A percentile compares a stretch with the other conserved stretches of the same genome.
These are phyloP conservation scores for Thumatha senex DNA, from an alignment of 2,888 invertebrate species.

Conservation along the genomic window DNA sequence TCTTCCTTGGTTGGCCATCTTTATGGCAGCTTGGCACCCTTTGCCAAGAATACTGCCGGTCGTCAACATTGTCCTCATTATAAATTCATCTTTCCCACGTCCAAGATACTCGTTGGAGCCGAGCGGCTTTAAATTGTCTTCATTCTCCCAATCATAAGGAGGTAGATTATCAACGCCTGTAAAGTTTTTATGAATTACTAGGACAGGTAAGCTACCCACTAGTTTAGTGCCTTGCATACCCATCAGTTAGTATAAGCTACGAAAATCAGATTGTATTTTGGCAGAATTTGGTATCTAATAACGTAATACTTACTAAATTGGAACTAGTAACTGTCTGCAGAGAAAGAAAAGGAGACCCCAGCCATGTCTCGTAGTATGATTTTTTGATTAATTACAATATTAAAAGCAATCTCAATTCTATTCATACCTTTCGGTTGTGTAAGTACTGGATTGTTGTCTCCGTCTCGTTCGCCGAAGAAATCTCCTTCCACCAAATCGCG, in stretches of 20 bases:
- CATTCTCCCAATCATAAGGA: slow-evolving; percentile 68
- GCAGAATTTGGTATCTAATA: too few species aligned
- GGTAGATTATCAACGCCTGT: slow-evolving; percentile 47
- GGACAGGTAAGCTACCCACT: too few species aligned
- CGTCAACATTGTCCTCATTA: slow-evolving; percentile 65
- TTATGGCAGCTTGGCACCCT: slow-evolving; percentile 75
- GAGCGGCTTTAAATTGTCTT: slow-evolving; percentile 62
- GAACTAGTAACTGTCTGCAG: too few species aligned
- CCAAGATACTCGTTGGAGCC: slow-evolving; percentile 70
- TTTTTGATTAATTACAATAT: too few species aligned
- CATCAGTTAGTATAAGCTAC: too few species aligned
- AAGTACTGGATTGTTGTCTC: slow-evolving; percentile 60
- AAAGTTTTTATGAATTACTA: not conserved
- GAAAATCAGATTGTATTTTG: too few species aligned
- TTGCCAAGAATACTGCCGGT: slow-evolving; percentile 73
- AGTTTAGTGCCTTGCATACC: too few species aligned
- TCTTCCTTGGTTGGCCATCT: slow-evolving; percentile 53
- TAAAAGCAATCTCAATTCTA: too few species aligned
- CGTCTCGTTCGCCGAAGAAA: slow-evolving; percentile 61
- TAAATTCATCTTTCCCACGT: slow-evolving; percentile 71
- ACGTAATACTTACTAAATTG: too few species aligned
- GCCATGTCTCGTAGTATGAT: too few species aligned
- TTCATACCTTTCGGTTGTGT: slow-evolving; percentile 60
- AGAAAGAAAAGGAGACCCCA: too few species aligned
- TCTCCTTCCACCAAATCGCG: slow-evolving; percentile 73